These are phyloP conservation scores for Mamestra configurata DNA, from an alignment of 1,140 invertebrate species.

Conservation along the genomic window DNA sequence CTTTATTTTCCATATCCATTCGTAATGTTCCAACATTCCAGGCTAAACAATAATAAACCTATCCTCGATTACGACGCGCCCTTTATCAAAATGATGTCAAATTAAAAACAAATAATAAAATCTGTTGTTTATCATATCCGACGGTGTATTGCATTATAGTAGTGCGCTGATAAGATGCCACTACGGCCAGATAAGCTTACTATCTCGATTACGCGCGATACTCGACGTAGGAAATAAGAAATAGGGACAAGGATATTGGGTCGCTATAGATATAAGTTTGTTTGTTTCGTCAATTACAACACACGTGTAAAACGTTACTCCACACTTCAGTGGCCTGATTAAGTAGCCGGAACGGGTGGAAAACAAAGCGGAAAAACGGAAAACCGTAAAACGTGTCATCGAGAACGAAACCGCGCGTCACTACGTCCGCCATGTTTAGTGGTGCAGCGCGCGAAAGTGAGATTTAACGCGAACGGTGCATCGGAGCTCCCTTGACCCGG, in stretches of 20 bases:
- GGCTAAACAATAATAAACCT: not conserved
- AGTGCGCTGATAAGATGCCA: constrained; percentile 74
- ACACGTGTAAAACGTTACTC: constrained; percentile 82
- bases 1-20: constrained; percentile 42
- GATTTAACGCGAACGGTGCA: constrained; percentile 85
- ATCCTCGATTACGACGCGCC: not conserved
- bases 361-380: constrained; percentile 61
- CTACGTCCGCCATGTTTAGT: constrained; percentile 78
- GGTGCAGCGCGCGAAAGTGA: constrained; percentile 85
- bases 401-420: constrained; percentile 76
- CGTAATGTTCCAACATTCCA: constrained; percentile 23
- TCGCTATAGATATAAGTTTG: constrained; percentile 71
- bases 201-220: constrained; percentile 80
- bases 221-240: constrained; percentile 80
- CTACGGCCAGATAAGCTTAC: constrained; percentile 67
- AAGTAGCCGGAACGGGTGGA: constrained; percentile 50
- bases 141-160: constrained; percentile 69
- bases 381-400: constrained; percentile 74
- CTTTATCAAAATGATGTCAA: constrained; percentile 56
- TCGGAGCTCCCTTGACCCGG: constrained; percentile 84
- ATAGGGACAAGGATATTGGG: constrained; percentile 83
- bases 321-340: constrained; percentile 66
- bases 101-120: constrained; percentile 67
- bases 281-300: constrained; percentile 80
- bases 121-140: constrained; percentile 68